Conservation (phyloP, 2,797 vertebrate species). For the Ciconia nigra region DNA sequence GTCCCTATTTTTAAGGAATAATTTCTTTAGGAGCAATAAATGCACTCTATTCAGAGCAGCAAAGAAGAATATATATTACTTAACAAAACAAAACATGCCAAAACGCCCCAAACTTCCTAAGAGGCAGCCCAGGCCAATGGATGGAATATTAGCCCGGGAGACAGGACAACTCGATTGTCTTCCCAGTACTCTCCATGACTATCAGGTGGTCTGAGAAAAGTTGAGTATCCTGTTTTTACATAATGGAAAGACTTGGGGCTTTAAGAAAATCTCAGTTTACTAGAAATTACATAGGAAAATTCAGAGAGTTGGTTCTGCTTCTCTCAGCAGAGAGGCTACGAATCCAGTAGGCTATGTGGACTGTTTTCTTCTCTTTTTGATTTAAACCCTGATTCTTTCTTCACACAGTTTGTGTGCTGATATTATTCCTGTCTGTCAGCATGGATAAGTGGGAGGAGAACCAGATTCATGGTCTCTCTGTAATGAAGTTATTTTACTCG, state of each 20-base stretch:
- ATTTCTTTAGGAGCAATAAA: background rate
- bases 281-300: background rate
- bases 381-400: background rate
- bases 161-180: background rate
- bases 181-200: background rate
- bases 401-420: background rate
- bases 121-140: background rate
- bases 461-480: background rate
- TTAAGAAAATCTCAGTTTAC: background rate
- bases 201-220: background rate
- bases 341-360: background rate
- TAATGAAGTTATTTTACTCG: background rate
- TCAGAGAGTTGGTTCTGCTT: background rate
- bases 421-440: background rate
- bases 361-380: background rate
- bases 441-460: background rate
- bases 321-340: background rate
- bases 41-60: background rate
- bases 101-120: background rate
- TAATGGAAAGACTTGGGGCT: background rate
- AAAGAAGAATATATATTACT: background rate
- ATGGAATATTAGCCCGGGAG: background rate
- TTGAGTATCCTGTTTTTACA: background rate
- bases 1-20: background rate
- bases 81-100: background rate